phyloP scores from a whole-genome alignment of 2,888 invertebrate species.

The Perizoma affinitatum region DNA sequence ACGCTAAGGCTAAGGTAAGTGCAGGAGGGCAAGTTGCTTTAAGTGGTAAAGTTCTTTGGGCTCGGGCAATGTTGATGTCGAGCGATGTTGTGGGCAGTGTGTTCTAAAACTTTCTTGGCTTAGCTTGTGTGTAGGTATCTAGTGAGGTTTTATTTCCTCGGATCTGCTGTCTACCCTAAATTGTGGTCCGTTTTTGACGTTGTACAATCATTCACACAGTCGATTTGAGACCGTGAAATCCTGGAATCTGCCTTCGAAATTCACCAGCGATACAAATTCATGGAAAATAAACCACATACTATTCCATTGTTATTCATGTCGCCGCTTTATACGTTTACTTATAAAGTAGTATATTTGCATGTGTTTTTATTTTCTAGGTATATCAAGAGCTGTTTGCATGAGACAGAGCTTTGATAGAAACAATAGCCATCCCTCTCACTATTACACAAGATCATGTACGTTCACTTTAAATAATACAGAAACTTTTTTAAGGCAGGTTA shows the following conservation, averaged over 20 bases:
- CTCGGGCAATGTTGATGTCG: slow-evolving; percentile 63
- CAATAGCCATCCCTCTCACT: slow-evolving; percentile 65
- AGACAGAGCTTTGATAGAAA: slow-evolving; percentile 73
- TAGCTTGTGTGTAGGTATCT: slow-evolving; percentile 73
- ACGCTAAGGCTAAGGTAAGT: no score
- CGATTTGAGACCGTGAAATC: slow-evolving; percentile 22
- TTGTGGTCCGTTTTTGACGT: slow-evolving; percentile 51
- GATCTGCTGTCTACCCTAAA: slow-evolving; percentile 42
- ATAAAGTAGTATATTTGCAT: slow-evolving; percentile 51
- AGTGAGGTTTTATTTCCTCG: slow-evolving; percentile 48
- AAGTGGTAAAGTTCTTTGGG: slow-evolving; percentile 61
- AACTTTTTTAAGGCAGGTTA: neutral
- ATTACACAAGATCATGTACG: slow-evolving; percentile 76
- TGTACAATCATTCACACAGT: slow-evolving; percentile 17
- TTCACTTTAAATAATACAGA: slow-evolving; percentile 37
- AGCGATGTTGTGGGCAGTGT: slow-evolving; percentile 68
- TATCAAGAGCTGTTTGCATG: slow-evolving; percentile 72
- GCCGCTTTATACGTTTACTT: slow-evolving; percentile 29
- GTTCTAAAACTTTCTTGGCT: slow-evolving; percentile 62
- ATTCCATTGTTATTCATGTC: slow-evolving; percentile 30
- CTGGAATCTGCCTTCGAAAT: slow-evolving; percentile 27
- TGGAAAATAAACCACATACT: slow-evolving; percentile 35
- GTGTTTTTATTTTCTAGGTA: slow-evolving; percentile 70
- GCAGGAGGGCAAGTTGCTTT: slow-evolving; percentile 3
- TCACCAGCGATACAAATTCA: slow-evolving; percentile 30